These are phyloP conservation scores for Tricholaema leucomelas DNA, from an alignment of 2,113 vertebrate genomes.

Conservation along the genomic window DNA sequence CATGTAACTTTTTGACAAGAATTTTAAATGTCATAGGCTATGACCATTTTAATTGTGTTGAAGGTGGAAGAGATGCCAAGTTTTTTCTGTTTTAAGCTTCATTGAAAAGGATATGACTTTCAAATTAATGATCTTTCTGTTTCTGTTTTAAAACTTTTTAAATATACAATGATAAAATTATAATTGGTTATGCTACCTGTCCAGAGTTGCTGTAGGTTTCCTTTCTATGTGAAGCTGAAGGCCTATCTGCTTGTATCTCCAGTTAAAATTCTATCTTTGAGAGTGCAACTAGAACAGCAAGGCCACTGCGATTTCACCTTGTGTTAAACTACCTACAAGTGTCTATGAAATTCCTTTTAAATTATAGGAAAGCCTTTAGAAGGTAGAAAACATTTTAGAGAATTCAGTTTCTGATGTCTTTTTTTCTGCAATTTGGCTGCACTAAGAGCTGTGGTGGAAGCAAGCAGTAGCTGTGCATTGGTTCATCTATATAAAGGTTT, in stretches of 20 bases:
- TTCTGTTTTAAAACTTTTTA: background rate
- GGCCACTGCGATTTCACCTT: constrained; percentile 69
- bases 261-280: constrained; percentile 69
- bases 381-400: background rate
- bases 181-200: constrained; percentile 8
- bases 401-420: background rate
- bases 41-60: background rate
- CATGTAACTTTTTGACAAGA: background rate
- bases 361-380: background rate
- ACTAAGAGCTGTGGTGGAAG: background rate
- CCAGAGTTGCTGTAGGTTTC: background rate
- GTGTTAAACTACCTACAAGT: constrained; percentile 48
- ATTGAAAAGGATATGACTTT: background rate
- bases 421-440: background rate
- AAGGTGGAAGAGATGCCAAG: background rate
- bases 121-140: background rate
- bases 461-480: background rate
- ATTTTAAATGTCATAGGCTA: background rate
- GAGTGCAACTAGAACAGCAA: constrained; percentile 81
- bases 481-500: background rate
- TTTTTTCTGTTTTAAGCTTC: background rate
- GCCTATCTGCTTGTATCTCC: constrained; percentile 24
- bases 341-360: constrained; percentile 61
- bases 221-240: constrained; percentile 13
- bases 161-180: background rate